Percentiles rank a stretch among this genome's conserved stretches.
Conservation (phyloP, 1,140 invertebrate species). For the Plectrocnemia conspersa region DNA sequence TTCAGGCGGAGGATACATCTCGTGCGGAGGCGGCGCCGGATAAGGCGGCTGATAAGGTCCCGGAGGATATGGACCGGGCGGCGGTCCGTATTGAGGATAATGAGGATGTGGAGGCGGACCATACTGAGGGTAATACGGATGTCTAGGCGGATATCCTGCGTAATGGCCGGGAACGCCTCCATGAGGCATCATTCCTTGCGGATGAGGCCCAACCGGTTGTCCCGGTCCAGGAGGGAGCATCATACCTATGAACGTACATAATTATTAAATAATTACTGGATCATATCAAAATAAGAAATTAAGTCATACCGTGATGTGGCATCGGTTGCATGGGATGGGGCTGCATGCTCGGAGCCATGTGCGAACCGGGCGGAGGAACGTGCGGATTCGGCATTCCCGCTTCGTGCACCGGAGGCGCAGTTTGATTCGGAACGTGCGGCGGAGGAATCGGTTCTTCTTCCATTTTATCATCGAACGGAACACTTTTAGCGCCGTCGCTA, state of each 20-base stretch:
- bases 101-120: constrained; percentile 51
- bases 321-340: constrained; percentile 42
- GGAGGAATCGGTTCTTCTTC: constrained; percentile 19
- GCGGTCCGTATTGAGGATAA: constrained; percentile 39
- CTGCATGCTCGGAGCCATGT: constrained; percentile 35
- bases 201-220: constrained; percentile 46
- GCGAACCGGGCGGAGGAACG: constrained; percentile 40
- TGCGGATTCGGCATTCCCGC: constrained; percentile 38
- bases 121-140: constrained; percentile 62
- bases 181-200: constrained; percentile 45
- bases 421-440: constrained; percentile 20
- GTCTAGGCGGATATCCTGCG: constrained; percentile 53
- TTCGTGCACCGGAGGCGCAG: constrained; percentile 38
- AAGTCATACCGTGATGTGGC: constrained; percentile 41
- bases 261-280: neutral
- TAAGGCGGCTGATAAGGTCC: constrained; percentile 24
- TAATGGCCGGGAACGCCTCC: constrained; percentile 52
- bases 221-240: constrained; percentile 46
- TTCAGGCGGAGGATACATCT: constrained; percentile 27
- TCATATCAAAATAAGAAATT: constrained; percentile 15
- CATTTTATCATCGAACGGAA: constrained; percentile 20
- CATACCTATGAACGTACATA: constrained; percentile 38
- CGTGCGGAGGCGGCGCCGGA: constrained; percentile 20
- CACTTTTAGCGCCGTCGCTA: neutral
- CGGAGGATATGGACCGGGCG: constrained; percentile 31